Evolutionary conservation across 1,140 invertebrate genomes (phyloP).

Genomic region (Chionoecetes opilio): DNA sequence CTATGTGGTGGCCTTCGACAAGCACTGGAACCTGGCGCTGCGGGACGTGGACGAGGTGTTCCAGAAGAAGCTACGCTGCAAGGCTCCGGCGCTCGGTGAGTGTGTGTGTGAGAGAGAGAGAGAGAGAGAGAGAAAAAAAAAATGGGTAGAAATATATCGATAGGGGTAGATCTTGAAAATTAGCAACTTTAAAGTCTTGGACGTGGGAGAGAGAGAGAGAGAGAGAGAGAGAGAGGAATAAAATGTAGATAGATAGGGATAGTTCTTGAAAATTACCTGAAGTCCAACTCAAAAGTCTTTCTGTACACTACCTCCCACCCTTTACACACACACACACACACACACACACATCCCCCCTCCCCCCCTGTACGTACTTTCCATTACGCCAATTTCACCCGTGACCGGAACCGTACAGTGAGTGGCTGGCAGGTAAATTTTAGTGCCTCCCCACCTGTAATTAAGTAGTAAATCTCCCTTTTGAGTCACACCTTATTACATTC

Average conservation of each 20-base stretch:
- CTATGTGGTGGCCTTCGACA: constrained; percentile 94
- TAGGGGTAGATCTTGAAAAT: not conserved
- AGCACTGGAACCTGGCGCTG: constrained; percentile 96
- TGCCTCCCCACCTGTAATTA: not conserved
- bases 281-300: not conserved
- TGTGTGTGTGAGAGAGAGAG: not conserved
- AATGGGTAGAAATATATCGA: not conserved
- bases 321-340: not conserved
- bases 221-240: not conserved
- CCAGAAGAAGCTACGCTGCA: constrained; percentile 81
- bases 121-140: constrained; percentile 24
- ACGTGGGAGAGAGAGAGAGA: not conserved
- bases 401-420: not conserved
- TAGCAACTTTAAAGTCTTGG: too few species aligned
- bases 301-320: not conserved
- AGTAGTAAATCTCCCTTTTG: not conserved
- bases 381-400: not conserved
- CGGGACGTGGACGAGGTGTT: constrained; percentile 94
- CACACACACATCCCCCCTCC: not conserved
- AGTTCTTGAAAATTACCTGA: too few species aligned
- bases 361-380: not conserved
- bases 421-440: too few species aligned
- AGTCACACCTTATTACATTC: not conserved
- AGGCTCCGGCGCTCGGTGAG: constrained; percentile 75
- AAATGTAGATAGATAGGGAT: not conserved